Evolutionary conservation across 2,888 invertebrate genomes (phyloP), one percentile per base, ranked within the genome.

Genomic region (Rhimphoctona megacephalus): DNA sequence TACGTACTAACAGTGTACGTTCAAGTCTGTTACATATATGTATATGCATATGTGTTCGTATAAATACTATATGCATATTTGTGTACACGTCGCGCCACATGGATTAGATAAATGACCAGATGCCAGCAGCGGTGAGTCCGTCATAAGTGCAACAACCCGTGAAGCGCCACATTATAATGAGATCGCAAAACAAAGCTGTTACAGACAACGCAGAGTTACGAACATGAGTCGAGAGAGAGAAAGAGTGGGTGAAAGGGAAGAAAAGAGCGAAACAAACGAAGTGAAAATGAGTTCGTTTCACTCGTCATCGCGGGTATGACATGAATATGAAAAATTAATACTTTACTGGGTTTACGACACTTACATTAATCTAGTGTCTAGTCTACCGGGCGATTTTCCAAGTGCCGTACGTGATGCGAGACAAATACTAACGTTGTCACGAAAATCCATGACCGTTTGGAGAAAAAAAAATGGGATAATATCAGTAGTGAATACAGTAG

Each of bases 71-170:
- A 66, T 43, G 43, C 14, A 73, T 79, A 85, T 86, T 87, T 88
- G 86, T 89, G 84, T 88, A 88, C 83, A 89, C 85, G 85, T 78
- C 83, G 84, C 88, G 83, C 85, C 88, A 89, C 89, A 89, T 90
- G 90, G 89, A 90, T 90, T 91, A 91, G 91, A 90, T 89, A 90
- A 90, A 91, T 88, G 89, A 90, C 87, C 90, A 88, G 86, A 88
- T 88, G 89, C 87, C 87, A 88, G 87, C 85, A 83, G 83, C 88
- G 88, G 86, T 89, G 86, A 89, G 90, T 90, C 87, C 88, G 90
- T 90, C 90, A 89, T 89, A 90, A 90, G 89, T 90, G 91, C 90
- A 91, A 89, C 91, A 89, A 91, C 88, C 91, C 90, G 90, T 91
- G 89, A 91, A 92, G 89, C 89, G 90, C 89, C 89, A 88, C 86